Base-by-base conservation (phyloP, 2,888 invertebrate genomes). In the Cryptocephalus moraei region DNA sequence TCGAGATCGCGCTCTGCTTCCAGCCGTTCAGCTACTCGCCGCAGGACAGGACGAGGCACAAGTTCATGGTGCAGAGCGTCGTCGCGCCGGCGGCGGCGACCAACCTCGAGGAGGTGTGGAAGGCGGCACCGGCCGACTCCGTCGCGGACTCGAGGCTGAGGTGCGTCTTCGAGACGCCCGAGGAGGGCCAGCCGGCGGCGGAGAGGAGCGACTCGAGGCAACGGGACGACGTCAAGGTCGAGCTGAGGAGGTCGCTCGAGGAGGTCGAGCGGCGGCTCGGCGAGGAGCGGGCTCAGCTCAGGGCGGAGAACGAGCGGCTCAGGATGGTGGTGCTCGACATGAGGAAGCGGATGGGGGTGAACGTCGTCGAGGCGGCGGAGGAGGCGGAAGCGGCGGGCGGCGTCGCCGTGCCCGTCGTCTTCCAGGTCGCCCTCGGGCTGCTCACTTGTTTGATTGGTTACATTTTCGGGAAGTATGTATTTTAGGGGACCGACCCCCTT, bases 1-100 rank as follows among this genome's bases (percentile, higher is more conserved):
- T 84, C 63, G 84, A 84, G 72, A 88, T 96, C 64, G 88, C 91
- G 72, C 92, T 99, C 62, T 93, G 92, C 75, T 82, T 99, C 61
- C 97, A 97, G 70, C 93, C 95, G 34, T 91, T 92, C 69, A 86
- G 89, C 63, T 91, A 87, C 68, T 91, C 94, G 73, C 85, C 90
- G 52, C 82, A 81, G 72, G 94, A 96, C 71, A 95, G 92, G 72
- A 91, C 89, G 71, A 95, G 95, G 78, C 99, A 99, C 77, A 99
- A 99, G 80, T 99, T 99, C 72, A 97, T 99, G 97, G 96, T 99
- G 59, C 97, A 99, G 74, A 89, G 94, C 58, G 81, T 93, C 61
- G 79, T 89, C 69, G 90, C 88, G 52, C 91, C 92, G 4, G 87
- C 87, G 54, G 87, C 84, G 34, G 83, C 83, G 22, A 45, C 63